Evolutionary conservation across 2,797 vertebrate genomes (phyloP).

Genomic region (Lepilemur ruficaudatus): DNA sequence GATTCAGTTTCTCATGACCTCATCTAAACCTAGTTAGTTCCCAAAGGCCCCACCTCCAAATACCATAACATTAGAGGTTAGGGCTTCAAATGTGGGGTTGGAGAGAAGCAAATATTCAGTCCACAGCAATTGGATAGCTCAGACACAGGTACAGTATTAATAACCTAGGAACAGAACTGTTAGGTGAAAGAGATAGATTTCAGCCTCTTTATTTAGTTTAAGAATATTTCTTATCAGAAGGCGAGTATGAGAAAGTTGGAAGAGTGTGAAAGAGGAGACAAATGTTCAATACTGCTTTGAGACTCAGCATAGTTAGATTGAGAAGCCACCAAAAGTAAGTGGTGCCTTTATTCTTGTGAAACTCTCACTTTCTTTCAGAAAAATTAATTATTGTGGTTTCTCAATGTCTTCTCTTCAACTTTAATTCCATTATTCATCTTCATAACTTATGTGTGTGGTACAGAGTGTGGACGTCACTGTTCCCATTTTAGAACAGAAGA

Average conservation of each 20-base stretch:
- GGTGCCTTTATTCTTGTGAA: background rate
- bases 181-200: background rate
- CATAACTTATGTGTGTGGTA: background rate
- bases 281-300: background rate
- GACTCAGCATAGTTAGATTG: background rate
- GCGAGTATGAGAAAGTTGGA: background rate
- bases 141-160: background rate
- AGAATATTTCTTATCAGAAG: background rate
- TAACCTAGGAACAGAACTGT: background rate
- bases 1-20: background rate
- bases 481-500: background rate
- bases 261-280: background rate
- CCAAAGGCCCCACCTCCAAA: background rate
- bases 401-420: background rate
- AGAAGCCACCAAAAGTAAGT: background rate
- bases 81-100: background rate
- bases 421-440: background rate
- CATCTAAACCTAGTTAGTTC: background rate
- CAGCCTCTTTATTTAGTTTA: background rate
- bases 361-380: background rate
- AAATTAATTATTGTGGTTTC: background rate
- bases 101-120: background rate
- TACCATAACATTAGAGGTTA: background rate
- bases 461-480: background rate
- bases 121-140: background rate